phyloP scores from a whole-genome alignment of 2,797 vertebrate genomes.

The Bryconaethiops microstoma region DNA sequence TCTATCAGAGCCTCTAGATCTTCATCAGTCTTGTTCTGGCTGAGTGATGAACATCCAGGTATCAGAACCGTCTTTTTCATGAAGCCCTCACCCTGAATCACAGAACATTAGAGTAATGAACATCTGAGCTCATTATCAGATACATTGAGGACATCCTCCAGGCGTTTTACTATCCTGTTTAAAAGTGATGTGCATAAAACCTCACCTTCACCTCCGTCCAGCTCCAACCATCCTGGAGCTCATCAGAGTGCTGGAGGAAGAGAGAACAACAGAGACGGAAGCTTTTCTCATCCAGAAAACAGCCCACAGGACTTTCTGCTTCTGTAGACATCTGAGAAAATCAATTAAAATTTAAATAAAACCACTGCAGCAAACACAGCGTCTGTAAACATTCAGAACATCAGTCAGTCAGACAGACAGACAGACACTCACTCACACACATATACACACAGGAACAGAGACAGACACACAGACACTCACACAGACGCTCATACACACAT shows the following conservation, averaged over 20 bases:
- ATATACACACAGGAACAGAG: too few species aligned
- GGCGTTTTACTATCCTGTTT: too few species aligned
- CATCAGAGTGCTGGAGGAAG: slow-evolving; percentile 66
- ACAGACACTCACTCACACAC: too few species aligned
- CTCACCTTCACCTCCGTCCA: slow-evolving; percentile 71
- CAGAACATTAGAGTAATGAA: neutral
- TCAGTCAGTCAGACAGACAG: too few species aligned
- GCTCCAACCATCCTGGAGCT: slow-evolving; percentile 74
- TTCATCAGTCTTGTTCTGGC: slow-evolving; percentile 22
- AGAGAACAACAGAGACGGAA: slow-evolving; percentile 67
- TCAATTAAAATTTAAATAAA: too few species aligned
- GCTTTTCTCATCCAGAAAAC: slow-evolving; percentile 65
- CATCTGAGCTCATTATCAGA: too few species aligned
- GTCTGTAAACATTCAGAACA: too few species aligned
- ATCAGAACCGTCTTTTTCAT: slow-evolving; percentile 80
- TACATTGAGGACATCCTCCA: too few species aligned
- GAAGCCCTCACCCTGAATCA: slow-evolving; percentile 73
- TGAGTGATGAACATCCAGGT: slow-evolving; percentile 57
- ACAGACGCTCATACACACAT: too few species aligned
- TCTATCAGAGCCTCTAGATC: slow-evolving; percentile 6
- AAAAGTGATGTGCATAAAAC: neutral
- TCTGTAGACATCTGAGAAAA: slow-evolving; percentile 48
- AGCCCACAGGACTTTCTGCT: neutral
- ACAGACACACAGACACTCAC: too few species aligned
- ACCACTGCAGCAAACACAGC: too few species aligned